Evolutionary conservation across 2,888 invertebrate species (phyloP), one percentile per base, ranked within the genome.

Genomic region (Blastobasis lacticolella): DNA sequence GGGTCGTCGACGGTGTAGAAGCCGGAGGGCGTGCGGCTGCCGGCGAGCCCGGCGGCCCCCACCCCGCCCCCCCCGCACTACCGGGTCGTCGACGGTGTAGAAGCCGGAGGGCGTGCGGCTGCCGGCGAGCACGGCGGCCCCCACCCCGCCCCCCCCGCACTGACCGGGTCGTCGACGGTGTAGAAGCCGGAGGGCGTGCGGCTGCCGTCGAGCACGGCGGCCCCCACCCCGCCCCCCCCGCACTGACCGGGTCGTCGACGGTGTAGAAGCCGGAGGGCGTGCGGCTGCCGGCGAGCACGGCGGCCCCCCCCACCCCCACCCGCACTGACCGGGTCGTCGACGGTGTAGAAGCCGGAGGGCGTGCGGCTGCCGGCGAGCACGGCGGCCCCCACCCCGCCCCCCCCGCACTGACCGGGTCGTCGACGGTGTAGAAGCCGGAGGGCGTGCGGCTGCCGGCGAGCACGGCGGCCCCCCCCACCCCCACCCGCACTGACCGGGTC

Each of bases 351-450:
- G 0, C 99, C 99, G 57, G 97, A 97, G 9, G 96, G 92, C 9
- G 99, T 99, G 60, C 97, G 92, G n/a, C 98, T 98, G 54, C 99
- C 99, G 83, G 98, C 97, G 61, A 99, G 97, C 78, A 99, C 99
- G 1, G 95, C 93, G 37, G n/a, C n/a, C n/a, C n/a, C n/a, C n/a
- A n/a, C n/a, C n/a, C n/a, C n/a, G n/a, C n/a, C n/a, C n/a, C n/a
- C n/a, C 40, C 40, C 5, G 5, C 43, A 62, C 78, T 78, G 76
- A 95, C 93, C 81, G 94, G 92, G 72, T 97, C 97, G 78, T 98
- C 98, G 10, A 98, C 95, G 0, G 97, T 97, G 82, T 94, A 99
- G 90, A 99, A 99, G 0, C 99, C 99, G 57, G 97, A 97, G 9
- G 96, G 92, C 9, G 99, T 99, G 60, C 97, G 92, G n/a, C 98